Evolutionary conservation across 2,797 vertebrate species (phyloP).

Genomic region (Cyprinella venusta): DNA sequence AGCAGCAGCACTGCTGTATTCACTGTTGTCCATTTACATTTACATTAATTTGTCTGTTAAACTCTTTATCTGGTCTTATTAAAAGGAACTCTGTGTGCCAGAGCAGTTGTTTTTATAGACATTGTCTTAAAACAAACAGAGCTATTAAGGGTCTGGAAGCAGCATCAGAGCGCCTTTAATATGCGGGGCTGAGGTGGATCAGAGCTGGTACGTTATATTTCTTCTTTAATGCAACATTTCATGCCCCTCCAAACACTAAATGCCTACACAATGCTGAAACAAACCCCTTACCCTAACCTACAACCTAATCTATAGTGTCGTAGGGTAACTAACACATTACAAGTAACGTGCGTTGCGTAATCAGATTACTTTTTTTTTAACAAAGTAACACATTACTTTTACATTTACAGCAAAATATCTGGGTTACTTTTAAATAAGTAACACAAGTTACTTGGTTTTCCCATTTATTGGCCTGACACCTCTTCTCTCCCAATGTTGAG

Average conservation of each 20-base stretch:
- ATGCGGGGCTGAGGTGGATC: neutral
- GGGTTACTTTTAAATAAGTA: neutral
- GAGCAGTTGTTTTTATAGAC: neutral
- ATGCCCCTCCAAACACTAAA: neutral
- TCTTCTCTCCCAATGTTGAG: no score
- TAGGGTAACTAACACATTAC: neutral
- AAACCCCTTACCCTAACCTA: neutral
- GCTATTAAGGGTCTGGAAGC: neutral
- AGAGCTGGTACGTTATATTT: neutral
- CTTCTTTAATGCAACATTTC: neutral
- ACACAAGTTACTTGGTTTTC: no score
- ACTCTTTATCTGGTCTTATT: slow-evolving; percentile 10
- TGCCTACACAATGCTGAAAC: neutral
- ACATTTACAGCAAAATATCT: neutral
- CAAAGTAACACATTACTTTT: neutral
- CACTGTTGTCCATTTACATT: neutral
- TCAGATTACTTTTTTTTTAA: no score
- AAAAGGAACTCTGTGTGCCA: neutral
- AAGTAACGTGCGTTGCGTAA: neutral
- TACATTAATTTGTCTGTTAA: neutral
- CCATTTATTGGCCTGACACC: no score
- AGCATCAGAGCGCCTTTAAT: slow-evolving; percentile 1
- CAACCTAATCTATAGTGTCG: neutral
- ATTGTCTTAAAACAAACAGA: neutral
- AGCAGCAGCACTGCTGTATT: neutral